phyloP scores from a whole-genome alignment of 92 coral and sea anemone genomes.

The Epizoanthus stellaris region DNA sequence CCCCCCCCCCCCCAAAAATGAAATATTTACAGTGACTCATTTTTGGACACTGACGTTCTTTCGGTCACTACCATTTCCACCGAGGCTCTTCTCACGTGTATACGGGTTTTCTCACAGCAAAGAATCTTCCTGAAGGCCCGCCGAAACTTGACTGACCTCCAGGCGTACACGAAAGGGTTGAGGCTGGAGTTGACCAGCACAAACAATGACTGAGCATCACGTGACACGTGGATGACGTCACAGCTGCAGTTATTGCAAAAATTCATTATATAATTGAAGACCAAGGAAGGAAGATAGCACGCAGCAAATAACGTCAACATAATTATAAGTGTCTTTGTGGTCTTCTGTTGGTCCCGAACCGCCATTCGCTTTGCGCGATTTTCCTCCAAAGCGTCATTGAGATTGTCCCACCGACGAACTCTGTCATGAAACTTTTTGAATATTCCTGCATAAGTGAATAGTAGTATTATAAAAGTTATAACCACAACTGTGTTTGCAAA shows the following conservation, averaged over 20 bases:
- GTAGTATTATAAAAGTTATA: not conserved
- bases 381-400: not conserved
- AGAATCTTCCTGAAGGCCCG: not conserved
- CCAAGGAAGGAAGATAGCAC: not conserved
- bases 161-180: not conserved
- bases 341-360: not conserved
- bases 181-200: not conserved
- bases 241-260: not conserved
- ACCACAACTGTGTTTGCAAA: not conserved
- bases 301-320: not conserved
- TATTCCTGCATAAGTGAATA: not conserved
- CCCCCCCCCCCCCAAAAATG: too few relatives aligned
- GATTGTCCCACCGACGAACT: not conserved
- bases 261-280: not conserved
- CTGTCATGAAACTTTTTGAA: not conserved
- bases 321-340: not conserved
- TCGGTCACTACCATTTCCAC: too few relatives aligned
- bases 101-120: too few relatives aligned
- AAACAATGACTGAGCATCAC: not conserved
- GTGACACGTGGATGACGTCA: not conserved
- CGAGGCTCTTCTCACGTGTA: too few relatives aligned
- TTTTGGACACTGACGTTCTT: too few relatives aligned
- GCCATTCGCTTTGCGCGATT: not conserved
- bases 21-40: too few relatives aligned
- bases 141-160: not conserved